A percentile compares a stretch with the other conserved stretches of the same genome.
Conservation (phyloP, 2,797 vertebrate genomes). For the Podarcis siculus region DNA sequence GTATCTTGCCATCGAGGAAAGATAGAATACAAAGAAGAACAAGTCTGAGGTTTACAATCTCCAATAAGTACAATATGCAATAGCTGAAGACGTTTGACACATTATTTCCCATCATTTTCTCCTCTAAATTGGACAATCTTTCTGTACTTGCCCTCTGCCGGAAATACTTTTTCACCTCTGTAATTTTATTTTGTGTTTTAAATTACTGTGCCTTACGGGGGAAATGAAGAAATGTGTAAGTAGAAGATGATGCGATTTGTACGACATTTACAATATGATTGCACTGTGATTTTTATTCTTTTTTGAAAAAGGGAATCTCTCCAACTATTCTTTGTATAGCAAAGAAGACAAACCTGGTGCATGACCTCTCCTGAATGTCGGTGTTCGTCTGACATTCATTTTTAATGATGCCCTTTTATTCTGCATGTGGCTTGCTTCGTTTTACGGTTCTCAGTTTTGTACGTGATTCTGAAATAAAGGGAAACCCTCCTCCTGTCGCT, state of each 20-base stretch:
- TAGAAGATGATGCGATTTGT: not conserved
- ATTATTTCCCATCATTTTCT: not conserved
- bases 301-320: slow-evolving; percentile 44
- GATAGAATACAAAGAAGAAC: not conserved
- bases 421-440: not conserved
- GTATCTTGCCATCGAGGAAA: not conserved
- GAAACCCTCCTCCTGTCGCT: not conserved
- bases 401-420: slow-evolving; percentile 19
- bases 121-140: not conserved
- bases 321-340: slow-evolving; percentile 42
- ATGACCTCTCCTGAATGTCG: slow-evolving; percentile 25
- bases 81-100: not conserved
- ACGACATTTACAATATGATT: slow-evolving; percentile 17
- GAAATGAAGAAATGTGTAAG: slow-evolving; percentile 53
- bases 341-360: slow-evolving; percentile 15
- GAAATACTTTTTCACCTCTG: slow-evolving; percentile 13
- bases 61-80: slow-evolving; percentile 8
- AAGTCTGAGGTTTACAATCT: slow-evolving; percentile 27
- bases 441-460: slow-evolving; percentile 36
- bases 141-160: slow-evolving; percentile 18
- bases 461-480: slow-evolving; percentile 48
- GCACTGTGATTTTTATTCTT: slow-evolving; percentile 21
- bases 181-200: slow-evolving; percentile 20
- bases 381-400: slow-evolving; percentile 32
- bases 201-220: slow-evolving; percentile 63